Percentiles rank a stretch among this genome's conserved stretches.
Conservation (phyloP, 2,888 invertebrate genomes). For the Liodrosophila aerea region DNA sequence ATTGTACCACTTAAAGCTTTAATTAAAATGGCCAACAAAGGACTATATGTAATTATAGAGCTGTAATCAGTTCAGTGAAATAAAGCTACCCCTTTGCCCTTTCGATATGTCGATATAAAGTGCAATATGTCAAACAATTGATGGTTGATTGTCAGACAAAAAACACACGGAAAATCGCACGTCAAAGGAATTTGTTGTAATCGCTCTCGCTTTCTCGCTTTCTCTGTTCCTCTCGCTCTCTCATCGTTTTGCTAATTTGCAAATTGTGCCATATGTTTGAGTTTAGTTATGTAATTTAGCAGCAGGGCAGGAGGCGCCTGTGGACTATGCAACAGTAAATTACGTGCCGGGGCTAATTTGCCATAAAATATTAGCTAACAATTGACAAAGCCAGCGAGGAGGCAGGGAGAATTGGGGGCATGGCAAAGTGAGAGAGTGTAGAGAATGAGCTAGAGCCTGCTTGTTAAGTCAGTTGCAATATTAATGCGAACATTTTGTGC, state of each 20-base stretch:
- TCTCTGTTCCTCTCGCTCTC: constrained; percentile 31
- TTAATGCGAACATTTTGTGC: constrained; percentile 61
- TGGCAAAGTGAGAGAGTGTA: background rate
- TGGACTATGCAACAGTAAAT: constrained; percentile 60
- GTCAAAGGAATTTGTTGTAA: constrained; percentile 31
- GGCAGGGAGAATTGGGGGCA: background rate
- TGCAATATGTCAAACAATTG: constrained; percentile 62
- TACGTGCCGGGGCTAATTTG: constrained; percentile 60
- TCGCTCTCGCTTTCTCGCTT: constrained; percentile 25
- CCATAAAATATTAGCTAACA: constrained; percentile 44
- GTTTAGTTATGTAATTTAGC: constrained; percentile 52
- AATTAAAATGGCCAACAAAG: constrained; percentile 28
- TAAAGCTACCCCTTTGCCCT: background rate
- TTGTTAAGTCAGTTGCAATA: constrained; percentile 64
- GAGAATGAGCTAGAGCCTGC: constrained; percentile 2
- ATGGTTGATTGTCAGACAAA: constrained; percentile 57
- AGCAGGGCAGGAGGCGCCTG: constrained; percentile 34
- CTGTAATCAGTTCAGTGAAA: constrained; percentile 35
- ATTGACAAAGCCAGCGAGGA: constrained; percentile 2
- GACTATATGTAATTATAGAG: constrained; percentile 2
- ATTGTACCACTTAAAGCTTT: constrained; percentile 10
- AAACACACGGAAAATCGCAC: constrained; percentile 21
- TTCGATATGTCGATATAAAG: constrained; percentile 22
- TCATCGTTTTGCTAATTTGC: constrained; percentile 50
- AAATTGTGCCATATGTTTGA: constrained; percentile 55